These are phyloP conservation scores for Tapirus indicus DNA, from an alignment of 2,797 vertebrate genomes.

Conservation along the genomic window DNA sequence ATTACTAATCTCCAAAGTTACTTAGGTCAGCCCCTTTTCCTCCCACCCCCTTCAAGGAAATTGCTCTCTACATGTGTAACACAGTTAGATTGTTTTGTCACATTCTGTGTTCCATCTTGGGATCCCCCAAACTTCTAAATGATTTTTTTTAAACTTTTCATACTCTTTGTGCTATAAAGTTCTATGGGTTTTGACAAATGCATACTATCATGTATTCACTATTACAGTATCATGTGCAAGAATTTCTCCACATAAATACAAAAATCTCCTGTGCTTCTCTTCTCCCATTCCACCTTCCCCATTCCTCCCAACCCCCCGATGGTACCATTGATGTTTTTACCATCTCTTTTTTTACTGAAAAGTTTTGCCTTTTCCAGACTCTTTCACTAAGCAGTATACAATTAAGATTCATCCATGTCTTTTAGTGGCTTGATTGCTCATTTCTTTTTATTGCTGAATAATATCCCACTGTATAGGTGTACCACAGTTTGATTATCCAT, in stretches of 20 bases:
- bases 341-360: not conserved
- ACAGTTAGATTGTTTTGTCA: not conserved
- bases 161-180: not conserved
- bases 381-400: not conserved
- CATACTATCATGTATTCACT: not conserved
- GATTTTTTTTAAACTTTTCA: not conserved
- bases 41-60: not conserved
- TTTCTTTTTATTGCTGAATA: not conserved
- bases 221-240: not conserved
- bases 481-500: not conserved
- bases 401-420: not conserved
- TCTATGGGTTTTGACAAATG: not conserved
- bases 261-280: not conserved
- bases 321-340: not conserved
- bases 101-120: not conserved
- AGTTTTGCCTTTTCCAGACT: not conserved
- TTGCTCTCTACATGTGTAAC: not conserved
- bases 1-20: not conserved
- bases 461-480: not conserved
- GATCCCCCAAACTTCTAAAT: not conserved
- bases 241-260: not conserved
- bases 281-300: not conserved
- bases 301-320: not conserved
- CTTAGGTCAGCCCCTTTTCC: not conserved
- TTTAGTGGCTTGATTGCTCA: not conserved